These are phyloP conservation scores for Phaonia tiefii DNA, from an alignment of 2,888 invertebrate genomes.

Conservation along the genomic window DNA sequence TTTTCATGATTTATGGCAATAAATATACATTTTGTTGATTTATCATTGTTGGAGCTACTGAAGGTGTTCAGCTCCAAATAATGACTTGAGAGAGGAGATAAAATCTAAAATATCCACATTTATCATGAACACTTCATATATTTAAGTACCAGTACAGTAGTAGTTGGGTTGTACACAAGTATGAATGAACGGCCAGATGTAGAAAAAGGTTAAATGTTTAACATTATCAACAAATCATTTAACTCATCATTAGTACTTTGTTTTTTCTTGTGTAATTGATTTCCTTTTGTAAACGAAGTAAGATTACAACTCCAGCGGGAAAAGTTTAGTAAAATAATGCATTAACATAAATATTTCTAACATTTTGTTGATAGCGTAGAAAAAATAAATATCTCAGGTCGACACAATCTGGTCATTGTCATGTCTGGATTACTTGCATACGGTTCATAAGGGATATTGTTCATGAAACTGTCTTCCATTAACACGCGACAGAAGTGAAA, in stretches of 20 bases:
- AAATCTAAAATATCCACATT: constrained; percentile 27
- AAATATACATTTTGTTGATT: constrained; percentile 26
- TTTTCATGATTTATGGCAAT: constrained; percentile 36
- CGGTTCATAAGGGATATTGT: too few species aligned
- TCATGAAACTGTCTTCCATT: too few species aligned
- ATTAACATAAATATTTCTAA: too few species aligned
- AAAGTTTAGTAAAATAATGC: too few species aligned
- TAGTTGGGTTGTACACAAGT: not conserved
- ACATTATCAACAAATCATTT: constrained; percentile 34
- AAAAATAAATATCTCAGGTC: too few species aligned
- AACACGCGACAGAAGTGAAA: too few species aligned
- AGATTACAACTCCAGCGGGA: not conserved
- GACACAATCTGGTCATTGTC: too few species aligned
- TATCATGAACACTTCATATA: not conserved
- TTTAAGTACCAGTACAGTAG: too few species aligned
- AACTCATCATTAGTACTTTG: constrained; percentile 25
- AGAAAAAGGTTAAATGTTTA: constrained; percentile 21
- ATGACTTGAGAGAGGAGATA: constrained; percentile 36
- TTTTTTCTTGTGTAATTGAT: not conserved
- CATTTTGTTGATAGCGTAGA: too few species aligned
- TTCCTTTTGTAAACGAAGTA: not conserved
- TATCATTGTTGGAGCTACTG: constrained; percentile 41
- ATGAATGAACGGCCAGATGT: not conserved
- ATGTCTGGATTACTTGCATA: too few species aligned
- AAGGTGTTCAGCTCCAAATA: constrained; percentile 57